Base-by-base conservation (phyloP, 2,797 vertebrate species). In the Chiropotes sagulatus region DNA sequence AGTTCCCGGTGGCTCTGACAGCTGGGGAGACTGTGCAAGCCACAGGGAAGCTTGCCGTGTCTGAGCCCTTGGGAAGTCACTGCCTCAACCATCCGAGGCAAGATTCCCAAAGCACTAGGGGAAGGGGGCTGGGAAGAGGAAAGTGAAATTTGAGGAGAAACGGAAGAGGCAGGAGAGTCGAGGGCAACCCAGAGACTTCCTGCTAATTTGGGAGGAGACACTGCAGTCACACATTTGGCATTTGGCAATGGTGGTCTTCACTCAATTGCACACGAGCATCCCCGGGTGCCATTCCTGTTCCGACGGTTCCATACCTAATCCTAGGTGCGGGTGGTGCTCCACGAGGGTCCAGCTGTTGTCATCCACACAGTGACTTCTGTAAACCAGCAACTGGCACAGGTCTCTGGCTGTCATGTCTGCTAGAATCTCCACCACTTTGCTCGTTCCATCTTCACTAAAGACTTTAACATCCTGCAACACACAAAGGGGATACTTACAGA, bases 331-430 rank as follows among this genome's bases (percentile, higher is more conserved):
- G 98, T 99, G 99, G 98, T 99, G 99, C 98, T 99, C 99, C 99
- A 99, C 99, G 93, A 99, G 99, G 1, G 99, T 99, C 99, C 99
- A 99, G 99, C 99, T 99, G 98, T 99, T 99, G 98, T 99, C 99
- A 90, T 99, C 99, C 99, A 99, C 98, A 98, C 99, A 99, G 99
- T 99, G 99, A 98, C 99, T 99, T 98, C 99, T 99, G 99, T 99
- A 99, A 98, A 99, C 99, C 98, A 99, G 99, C 97, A 99, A 98
- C 98, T 99, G 99, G 98, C 99, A 99, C 98, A 99, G 99, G 96
- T 99, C 99, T 98, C 99, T 99, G 97, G 99, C 99, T 2, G 99
- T 99, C 99, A 99, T 99, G 98, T 99, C 99, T n/a, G 99, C 99
- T 14, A 99, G 99, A 97, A 99, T 99, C 99, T 99, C 99, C 99